Evolutionary conservation across 2,797 vertebrate genomes (phyloP).

Genomic region (Leucoraja ocellata): DNA sequence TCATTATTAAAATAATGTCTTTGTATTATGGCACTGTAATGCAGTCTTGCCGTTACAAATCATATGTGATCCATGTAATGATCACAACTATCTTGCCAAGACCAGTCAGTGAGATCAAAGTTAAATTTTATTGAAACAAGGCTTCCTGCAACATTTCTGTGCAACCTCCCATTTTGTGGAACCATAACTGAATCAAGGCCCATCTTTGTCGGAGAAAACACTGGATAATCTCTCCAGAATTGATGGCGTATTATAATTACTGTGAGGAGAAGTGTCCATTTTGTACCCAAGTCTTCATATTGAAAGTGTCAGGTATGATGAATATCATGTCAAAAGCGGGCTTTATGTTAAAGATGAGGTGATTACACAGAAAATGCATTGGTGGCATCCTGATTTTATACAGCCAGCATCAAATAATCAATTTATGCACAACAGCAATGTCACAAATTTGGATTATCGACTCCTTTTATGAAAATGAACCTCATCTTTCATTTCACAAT

Average conservation of each 20-base stretch:
- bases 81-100: background rate
- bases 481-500: background rate
- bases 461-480: background rate
- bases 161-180: conserved; percentile 47
- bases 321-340: conserved; percentile 76
- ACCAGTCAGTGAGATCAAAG: background rate
- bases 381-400: conserved; percentile 77
- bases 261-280: conserved; percentile 80
- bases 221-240: conserved; percentile 72
- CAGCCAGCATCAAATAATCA: conserved; percentile 67
- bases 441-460: background rate
- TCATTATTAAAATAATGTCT: background rate
- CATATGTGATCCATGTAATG: background rate
- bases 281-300: conserved; percentile 71
- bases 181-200: conserved; percentile 71
- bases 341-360: conserved; percentile 90
- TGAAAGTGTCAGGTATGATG: conserved; percentile 79
- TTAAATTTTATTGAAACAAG: background rate
- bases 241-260: conserved; percentile 82
- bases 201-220: conserved; percentile 77
- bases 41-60: background rate
- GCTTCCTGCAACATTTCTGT: background rate
- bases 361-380: conserved; percentile 78
- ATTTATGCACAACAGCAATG: background rate
- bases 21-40: background rate